phyloP scores from a whole-genome alignment of 2,888 invertebrate genomes.

The Sclerodermus sp. region DNA sequence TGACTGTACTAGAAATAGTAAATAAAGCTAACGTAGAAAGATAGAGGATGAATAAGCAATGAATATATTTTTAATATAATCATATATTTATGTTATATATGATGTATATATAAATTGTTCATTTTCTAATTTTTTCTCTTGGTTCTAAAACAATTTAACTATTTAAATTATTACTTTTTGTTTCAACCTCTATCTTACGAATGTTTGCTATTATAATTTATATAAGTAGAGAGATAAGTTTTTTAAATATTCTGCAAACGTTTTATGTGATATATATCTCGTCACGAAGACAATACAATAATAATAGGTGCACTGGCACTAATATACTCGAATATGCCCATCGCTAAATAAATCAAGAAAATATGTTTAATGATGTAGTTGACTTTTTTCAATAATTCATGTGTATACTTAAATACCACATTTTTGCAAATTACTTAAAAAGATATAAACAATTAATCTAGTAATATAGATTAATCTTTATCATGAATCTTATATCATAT shows the following conservation, averaged over 20 bases:
- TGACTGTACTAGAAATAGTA: slow-evolving; percentile 22
- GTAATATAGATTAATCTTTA: too few species aligned
- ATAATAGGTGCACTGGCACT: slow-evolving; percentile 35
- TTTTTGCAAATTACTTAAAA: too few species aligned
- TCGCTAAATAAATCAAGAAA: neutral
- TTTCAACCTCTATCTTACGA: neutral
- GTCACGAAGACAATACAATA: slow-evolving; percentile 43
- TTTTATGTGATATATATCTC: slow-evolving; percentile 46
- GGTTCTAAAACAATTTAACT: too few species aligned
- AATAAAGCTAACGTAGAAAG: slow-evolving; percentile 13
- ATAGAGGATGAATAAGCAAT: neutral
- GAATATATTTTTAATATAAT: too few species aligned
- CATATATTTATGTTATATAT: too few species aligned
- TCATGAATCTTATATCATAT: too few species aligned
- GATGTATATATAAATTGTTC: neutral
- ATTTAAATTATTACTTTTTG: too few species aligned
- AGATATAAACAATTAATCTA: too few species aligned
- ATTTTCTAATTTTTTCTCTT: too few species aligned
- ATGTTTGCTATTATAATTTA: slow-evolving; percentile 10
- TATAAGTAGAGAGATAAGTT: slow-evolving; percentile 7
- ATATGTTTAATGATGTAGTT: neutral
- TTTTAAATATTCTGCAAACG: slow-evolving; percentile 30
- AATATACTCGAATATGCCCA: slow-evolving; percentile 11
- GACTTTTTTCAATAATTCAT: too few species aligned
- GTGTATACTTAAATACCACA: too few species aligned